Conservation (phyloP, 2,888 invertebrate species). For the Tupiocoris notatus region DNA sequence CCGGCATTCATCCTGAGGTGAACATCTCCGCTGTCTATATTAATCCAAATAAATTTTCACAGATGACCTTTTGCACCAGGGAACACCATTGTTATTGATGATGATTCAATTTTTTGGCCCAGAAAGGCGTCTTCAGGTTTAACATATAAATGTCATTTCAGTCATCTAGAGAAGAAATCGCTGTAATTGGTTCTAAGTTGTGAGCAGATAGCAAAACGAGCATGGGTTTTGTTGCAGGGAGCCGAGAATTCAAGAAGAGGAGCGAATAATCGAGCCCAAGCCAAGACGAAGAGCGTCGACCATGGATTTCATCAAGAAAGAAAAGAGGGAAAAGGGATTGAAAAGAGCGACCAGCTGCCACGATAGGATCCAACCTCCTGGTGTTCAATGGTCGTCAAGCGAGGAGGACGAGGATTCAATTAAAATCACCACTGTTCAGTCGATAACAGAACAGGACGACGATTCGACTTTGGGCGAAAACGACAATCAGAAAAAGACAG, state of each 20-base stretch:
- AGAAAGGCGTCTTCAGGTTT: too few species aligned
- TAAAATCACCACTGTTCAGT: conserved; percentile 44
- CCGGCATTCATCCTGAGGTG: conserved; percentile 36
- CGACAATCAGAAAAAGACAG: conserved; percentile 5
- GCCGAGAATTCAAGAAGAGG: conserved; percentile 20
- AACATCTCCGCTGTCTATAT: background rate
- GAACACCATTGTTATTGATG: too few species aligned
- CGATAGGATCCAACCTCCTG: conserved; percentile 52
- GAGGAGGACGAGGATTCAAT: conserved; percentile 46
- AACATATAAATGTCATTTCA: too few species aligned
- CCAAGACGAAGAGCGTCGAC: conserved; percentile 46
- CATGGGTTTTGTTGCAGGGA: conserved; percentile 9
- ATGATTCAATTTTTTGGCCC: too few species aligned
- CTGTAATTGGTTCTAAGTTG: too few species aligned
- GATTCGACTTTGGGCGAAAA: background rate
- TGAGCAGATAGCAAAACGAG: too few species aligned
- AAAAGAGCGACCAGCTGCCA: conserved; percentile 58
- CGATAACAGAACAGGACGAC: conserved; percentile 38
- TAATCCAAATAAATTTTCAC: too few species aligned
- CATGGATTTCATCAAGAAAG: conserved; percentile 43
- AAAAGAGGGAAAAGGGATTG: conserved; percentile 48
- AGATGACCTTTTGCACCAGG: too few species aligned
- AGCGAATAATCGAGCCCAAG: conserved; percentile 3
- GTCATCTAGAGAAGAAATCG: too few species aligned
- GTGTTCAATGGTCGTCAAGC: conserved; percentile 48